Evolutionary conservation across 2,113 vertebrate species (phyloP).

Genomic region (Gymnocephalus cernua): DNA sequence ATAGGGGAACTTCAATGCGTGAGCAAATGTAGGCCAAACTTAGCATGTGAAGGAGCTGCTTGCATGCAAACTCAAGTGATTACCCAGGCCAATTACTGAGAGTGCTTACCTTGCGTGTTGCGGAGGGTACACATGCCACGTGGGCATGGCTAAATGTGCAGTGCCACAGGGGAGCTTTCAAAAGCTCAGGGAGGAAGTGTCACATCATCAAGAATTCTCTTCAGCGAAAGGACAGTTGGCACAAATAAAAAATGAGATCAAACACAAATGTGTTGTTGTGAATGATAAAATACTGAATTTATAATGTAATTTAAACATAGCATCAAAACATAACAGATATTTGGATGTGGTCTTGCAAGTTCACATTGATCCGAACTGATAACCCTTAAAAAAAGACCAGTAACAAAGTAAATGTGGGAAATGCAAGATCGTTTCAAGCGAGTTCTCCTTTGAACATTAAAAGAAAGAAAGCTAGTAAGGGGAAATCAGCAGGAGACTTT

Average conservation of each 20-base stretch:
- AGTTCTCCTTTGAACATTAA: conserved; percentile 28
- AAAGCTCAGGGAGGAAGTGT: conserved; percentile 36
- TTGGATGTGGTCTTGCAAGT: neutral
- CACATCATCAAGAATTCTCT: conserved; percentile 37
- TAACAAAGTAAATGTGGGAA: neutral
- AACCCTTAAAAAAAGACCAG: neutral
- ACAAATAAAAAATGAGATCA: neutral
- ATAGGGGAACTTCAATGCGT: conserved; percentile 2
- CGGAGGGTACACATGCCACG: conserved; percentile 32
- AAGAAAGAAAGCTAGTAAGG: neutral
- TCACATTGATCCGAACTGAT: neutral
- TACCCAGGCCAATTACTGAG: conserved; percentile 47
- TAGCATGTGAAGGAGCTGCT: conserved; percentile 36
- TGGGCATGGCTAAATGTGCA: conserved; percentile 36
- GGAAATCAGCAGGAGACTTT: conserved; percentile 31
- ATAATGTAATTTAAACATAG: neutral
- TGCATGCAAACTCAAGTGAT: conserved; percentile 45
- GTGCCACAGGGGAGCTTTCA: conserved; percentile 42
- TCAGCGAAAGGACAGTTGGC: neutral
- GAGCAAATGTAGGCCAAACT: conserved; percentile 38
- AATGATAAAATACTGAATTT: conserved; percentile 2
- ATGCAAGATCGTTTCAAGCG: neutral
- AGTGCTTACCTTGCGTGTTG: conserved; percentile 37
- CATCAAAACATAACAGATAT: neutral
- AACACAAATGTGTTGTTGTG: neutral